These are phyloP conservation scores for Nomada hirtipes DNA, from an alignment of 2,888 invertebrate species.

Conservation along the genomic window DNA sequence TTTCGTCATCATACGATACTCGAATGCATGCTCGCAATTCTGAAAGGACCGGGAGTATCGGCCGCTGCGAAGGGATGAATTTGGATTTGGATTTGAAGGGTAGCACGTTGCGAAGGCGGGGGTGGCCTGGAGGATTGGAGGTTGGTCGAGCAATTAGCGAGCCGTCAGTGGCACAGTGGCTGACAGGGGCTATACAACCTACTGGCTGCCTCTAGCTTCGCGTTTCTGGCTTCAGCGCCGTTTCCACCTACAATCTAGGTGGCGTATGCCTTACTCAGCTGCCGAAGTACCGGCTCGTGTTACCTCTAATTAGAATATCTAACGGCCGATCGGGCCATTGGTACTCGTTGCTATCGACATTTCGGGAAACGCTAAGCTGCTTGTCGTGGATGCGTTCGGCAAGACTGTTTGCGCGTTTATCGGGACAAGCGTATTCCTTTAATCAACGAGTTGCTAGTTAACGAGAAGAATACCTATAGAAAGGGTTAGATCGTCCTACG, in stretches of 20 bases:
- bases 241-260: slow-evolving; percentile 53
- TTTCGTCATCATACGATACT: slow-evolving; percentile 64
- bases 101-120: slow-evolving; percentile 68
- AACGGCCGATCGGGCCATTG: slow-evolving; percentile 61
- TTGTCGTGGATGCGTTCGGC: background rate
- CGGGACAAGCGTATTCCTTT: background rate
- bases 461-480: background rate
- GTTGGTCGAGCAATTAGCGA: slow-evolving; percentile 84
- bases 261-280: slow-evolving; percentile 78
- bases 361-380: slow-evolving; percentile 48
- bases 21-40: slow-evolving; percentile 69
- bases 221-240: slow-evolving; percentile 50
- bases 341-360: slow-evolving; percentile 64
- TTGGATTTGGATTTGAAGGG: slow-evolving; percentile 81
- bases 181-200: slow-evolving; percentile 78
- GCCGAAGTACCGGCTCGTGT: slow-evolving; percentile 74
- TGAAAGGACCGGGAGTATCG: slow-evolving; percentile 68
- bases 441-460: background rate
- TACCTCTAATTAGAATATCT: slow-evolving; percentile 81
- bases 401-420: too few relatives aligned
- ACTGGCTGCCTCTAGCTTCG: slow-evolving; percentile 54
- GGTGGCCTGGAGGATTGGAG: slow-evolving; percentile 69
- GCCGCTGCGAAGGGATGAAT: slow-evolving; percentile 77
- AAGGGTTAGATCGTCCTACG: background rate
- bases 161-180: slow-evolving; percentile 84